Conservation (phyloP, 2,797 vertebrate species). For the Caiman crocodilus region DNA sequence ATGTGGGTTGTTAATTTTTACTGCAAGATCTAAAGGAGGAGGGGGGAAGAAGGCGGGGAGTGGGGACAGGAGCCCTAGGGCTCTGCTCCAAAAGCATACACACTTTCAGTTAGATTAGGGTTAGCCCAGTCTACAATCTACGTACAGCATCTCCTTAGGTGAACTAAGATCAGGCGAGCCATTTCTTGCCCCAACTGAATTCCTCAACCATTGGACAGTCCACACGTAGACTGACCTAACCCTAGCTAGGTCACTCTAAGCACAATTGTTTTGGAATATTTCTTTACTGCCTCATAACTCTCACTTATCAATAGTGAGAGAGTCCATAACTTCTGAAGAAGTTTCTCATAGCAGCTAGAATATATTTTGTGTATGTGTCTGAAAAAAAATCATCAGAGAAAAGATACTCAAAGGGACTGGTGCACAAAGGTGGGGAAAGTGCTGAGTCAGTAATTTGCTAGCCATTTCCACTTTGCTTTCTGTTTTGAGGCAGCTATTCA, state of each 20-base stretch:
- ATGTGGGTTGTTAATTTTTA: background rate
- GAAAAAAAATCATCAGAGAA: background rate
- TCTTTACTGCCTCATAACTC: background rate
- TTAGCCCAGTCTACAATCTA: no score
- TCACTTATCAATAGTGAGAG: background rate
- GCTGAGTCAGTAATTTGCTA: conserved; percentile 7
- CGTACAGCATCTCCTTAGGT: no score
- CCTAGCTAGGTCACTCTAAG: no score
- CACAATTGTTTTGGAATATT: accelerated
- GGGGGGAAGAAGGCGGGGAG: no score
- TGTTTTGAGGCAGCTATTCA: conserved; percentile 35
- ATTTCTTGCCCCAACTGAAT: no score
- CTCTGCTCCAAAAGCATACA: no score
- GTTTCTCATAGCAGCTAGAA: background rate
- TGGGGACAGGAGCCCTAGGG: no score
- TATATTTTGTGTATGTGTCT: background rate
- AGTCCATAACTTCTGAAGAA: background rate
- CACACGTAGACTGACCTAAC: no score
- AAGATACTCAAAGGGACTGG: background rate
- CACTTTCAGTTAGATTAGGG: no score
- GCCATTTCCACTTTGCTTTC: conserved; percentile 1
- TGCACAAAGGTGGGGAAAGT: background rate
- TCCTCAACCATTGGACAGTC: no score
- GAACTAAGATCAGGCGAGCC: no score
- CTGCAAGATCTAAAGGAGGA: background rate